phyloP scores from a whole-genome alignment of 2,888 invertebrate species.

The Lagria hirta region DNA sequence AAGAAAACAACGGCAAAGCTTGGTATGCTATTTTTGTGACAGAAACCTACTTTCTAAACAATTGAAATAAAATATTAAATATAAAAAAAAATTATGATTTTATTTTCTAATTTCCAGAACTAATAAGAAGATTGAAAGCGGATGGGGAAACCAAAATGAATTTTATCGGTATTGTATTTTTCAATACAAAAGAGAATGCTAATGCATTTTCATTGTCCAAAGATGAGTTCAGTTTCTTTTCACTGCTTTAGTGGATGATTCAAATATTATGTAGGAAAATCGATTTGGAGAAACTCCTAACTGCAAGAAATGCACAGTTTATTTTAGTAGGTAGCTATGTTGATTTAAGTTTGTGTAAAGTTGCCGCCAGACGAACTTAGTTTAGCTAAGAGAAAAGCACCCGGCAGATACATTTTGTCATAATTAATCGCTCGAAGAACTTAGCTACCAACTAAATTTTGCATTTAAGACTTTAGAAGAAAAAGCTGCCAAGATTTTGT shows the following conservation, averaged over 20 bases:
- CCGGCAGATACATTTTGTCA: conserved; percentile 28
- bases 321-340: conserved; percentile 30
- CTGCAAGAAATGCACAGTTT: conserved; percentile 21
- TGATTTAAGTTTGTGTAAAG: conserved; percentile 33
- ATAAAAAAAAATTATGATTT: conserved; percentile 4
- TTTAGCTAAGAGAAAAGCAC: conserved; percentile 21
- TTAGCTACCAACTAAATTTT: conserved; percentile 26
- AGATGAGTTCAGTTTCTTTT: conserved; percentile 28
- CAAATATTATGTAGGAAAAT: conserved; percentile 12
- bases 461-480: conserved; percentile 24
- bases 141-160: conserved; percentile 29
- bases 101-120: conserved; percentile 17
- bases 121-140: conserved; percentile 21
- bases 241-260: conserved; percentile 17
- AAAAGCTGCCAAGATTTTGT: conserved; percentile 21
- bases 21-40: conserved; percentile 10
- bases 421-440: conserved; percentile 27
- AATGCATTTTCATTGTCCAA: conserved; percentile 32
- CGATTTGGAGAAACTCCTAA: conserved; percentile 11
- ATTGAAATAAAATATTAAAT: too few relatives aligned
- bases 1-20: conserved; percentile 11
- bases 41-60: conserved; percentile 9
- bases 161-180: conserved; percentile 33
- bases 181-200: conserved; percentile 28
- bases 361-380: conserved; percentile 23